Evolutionary conservation across 2,797 vertebrate species (phyloP), one percentile per base, ranked within the genome.

Genomic region (Galaxias olidus): DNA sequence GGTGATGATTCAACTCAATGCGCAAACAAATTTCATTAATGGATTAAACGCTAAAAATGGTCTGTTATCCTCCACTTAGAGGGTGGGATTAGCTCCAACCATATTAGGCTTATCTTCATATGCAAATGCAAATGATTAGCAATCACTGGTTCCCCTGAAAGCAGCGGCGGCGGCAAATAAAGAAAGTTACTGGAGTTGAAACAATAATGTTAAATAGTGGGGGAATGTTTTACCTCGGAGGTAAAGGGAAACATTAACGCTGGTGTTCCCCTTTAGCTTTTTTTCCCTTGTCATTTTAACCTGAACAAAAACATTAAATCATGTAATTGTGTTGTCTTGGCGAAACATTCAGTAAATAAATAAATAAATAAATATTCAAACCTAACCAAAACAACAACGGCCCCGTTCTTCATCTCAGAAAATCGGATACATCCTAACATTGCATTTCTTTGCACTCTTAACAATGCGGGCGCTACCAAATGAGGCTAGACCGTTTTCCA

Each of bases 11-110:
- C 87, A 92, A 90, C 86, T 90, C 90, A 90, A 85, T 91, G 88
- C 91, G 87, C 89, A 91, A 89, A 93, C 90, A 93, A 89, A 91
- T 91, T 91, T 89, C 90, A 91, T 93, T 91, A 93, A 91, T 89
- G 87, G 87, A 92, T 87, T 90, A 89, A 85, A 90, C 89, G 89
- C 90, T 87, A 90, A 90, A 92, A 91, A 89, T 87, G 79, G 86
- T 86, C 83, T 81, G 87, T 90, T 90, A 90, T 89, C 87, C 85
- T 81, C 79, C 87, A 90, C 84, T 90, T 84, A 87, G 85, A 85
- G 82, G 81, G 85, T 87, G 85, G 86, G 87, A 92, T 92, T 91
- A 93, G 86, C 84, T 76, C 77, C 61, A 75, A 82, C 86, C 87
- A 87, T 82, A 89, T 91, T 91, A 90, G 81, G 89, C 78, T 91